phyloP scores from a whole-genome alignment of 2,797 vertebrate genomes.

The Pantherophis alleghaniensis region DNA sequence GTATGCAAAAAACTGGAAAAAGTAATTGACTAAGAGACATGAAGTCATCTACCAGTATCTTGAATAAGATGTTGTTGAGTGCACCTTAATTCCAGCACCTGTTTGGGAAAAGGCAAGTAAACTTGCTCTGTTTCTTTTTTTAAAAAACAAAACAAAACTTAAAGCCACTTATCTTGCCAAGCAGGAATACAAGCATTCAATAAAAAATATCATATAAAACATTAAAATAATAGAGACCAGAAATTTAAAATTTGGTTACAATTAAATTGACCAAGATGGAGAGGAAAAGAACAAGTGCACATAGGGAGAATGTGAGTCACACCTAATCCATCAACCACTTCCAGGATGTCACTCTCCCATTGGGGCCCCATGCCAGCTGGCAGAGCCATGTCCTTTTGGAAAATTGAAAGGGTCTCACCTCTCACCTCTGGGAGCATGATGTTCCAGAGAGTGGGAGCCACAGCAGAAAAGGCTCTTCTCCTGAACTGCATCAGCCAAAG shows the following conservation, averaged over 20 bases:
- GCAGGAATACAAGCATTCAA: background rate
- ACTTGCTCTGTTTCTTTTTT: background rate
- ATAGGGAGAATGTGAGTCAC: background rate
- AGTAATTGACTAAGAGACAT: background rate
- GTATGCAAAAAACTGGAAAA: background rate
- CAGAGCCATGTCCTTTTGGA: background rate
- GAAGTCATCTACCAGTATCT: background rate
- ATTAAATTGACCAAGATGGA: background rate
- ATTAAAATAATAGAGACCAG: background rate
- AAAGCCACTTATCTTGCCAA: background rate
- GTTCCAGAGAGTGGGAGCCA: background rate
- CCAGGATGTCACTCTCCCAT: background rate
- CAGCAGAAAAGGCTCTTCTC: background rate
- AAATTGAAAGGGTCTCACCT: background rate
- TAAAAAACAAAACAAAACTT: background rate
- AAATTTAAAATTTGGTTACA: background rate
- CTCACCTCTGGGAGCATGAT: background rate
- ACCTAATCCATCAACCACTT: background rate
- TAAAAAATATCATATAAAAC: background rate
- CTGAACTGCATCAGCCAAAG: background rate
- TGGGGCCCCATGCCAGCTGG: background rate
- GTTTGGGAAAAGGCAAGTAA: background rate
- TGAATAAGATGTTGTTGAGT: background rate
- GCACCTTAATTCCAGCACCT: background rate
- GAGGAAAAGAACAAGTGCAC: background rate